Percentiles rank a stretch among this genome's conserved stretches.
These are phyloP conservation scores for Leptodirus hochenwartii DNA, from an alignment of 2,888 invertebrate genomes.

Conservation along the genomic window DNA sequence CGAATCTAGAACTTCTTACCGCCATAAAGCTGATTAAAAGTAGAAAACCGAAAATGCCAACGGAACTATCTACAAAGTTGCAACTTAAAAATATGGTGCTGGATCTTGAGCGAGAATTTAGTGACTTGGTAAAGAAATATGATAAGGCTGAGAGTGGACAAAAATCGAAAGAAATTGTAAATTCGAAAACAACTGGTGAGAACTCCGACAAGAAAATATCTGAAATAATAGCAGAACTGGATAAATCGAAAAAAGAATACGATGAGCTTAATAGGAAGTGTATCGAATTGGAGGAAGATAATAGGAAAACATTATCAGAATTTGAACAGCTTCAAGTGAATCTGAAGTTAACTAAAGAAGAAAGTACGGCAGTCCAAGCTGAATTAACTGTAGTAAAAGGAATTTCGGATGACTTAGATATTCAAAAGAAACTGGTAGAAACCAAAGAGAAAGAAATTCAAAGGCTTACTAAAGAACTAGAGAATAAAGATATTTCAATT, in stretches of 20 bases:
- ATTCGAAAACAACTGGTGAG: conserved; percentile 28
- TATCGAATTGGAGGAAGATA: too few species aligned
- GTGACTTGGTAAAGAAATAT: conserved; percentile 37
- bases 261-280: conserved; percentile 46
- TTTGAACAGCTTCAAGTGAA: too few species aligned
- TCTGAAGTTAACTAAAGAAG: too few species aligned
- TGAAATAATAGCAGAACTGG: conserved; percentile 20
- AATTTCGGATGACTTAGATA: too few species aligned
- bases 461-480: conserved; percentile 39
- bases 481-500: conserved; percentile 37
- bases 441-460: conserved; percentile 18
- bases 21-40: conserved; percentile 36
- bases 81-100: conserved; percentile 70
- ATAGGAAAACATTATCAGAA: too few species aligned
- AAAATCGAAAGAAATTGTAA: conserved; percentile 29
- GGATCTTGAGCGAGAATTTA: conserved; percentile 75
- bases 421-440: conserved; percentile 8
- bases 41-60: conserved; percentile 52
- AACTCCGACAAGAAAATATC: conserved; percentile 31
- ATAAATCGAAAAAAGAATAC: conserved; percentile 34
- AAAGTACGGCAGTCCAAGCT: too few species aligned
- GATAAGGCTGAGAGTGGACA: conserved; percentile 29
- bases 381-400: too few species aligned
- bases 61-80: conserved; percentile 51
- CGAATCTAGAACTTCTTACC: conserved; percentile 16